Evolutionary conservation across 2,113 vertebrate species (phyloP), one percentile per base, ranked within the genome.

Genomic region (Syngnathus scovelli): DNA sequence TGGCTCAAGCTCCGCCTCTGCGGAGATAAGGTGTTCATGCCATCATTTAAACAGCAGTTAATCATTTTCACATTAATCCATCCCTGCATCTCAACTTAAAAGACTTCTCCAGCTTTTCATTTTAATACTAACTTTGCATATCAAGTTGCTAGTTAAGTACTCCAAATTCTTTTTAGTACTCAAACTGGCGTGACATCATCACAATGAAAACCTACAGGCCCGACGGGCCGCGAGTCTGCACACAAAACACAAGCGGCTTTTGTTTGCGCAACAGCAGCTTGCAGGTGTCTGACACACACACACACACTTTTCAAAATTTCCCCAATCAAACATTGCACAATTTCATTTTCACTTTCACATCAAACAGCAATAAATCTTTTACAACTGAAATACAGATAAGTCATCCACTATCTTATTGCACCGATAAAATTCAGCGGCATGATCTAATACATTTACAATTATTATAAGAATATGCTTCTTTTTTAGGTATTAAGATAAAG

Each of bases 201-300:
- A 7, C 16, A 11, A 6, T 18, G 51, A 68, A 1, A 58, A 37
- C 15, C 13, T 15, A 37, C 61, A 46, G 58, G 51, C 18, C 21
- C 39, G 36, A 15, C 21, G 36, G 46, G 11, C 39, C 23, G 55
- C 64, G 46, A 4, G 19, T 43, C 7, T 61, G 43, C 23, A 46
- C 8, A 9, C 64, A 4, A 49, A 6, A 21, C 54, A 0, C 4
- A 10, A 9, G 39, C 23, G 6, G 6, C 2, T 21, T 33, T 21
- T 27, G 3, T 33, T 66, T 68, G 64, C 38, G 10, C 43, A 52
- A 10, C 21, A 61, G n/a, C 54, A 64, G 80, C 66, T 68, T 33
- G n/a, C 39, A 11, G 37, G 33, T 41, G 37, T 6, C 27, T 23
- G 7, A 9, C 52, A 4, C 21, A 27, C 55, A 58, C 9, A 15